Conservation (phyloP, 1,140 invertebrate genomes). For the Muscidifurax raptorellus region DNA sequence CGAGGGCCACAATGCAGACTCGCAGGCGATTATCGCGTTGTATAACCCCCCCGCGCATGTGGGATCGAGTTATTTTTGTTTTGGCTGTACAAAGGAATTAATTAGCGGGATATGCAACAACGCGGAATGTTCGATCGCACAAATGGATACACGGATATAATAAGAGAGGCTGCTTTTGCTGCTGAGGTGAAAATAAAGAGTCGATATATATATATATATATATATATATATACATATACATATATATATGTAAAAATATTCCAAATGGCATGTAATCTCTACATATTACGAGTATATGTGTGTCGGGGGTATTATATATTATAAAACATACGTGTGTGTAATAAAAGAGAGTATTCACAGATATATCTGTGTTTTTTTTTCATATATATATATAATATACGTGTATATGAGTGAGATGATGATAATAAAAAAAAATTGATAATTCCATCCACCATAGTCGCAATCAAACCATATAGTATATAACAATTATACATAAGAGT, state of each 20-base stretch:
- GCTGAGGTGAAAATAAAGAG: neutral
- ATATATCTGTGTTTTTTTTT: neutral
- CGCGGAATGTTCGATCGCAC: neutral
- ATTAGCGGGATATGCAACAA: neutral
- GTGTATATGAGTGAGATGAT: slow-evolving; percentile 20
- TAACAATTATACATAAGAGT: slow-evolving; percentile 7
- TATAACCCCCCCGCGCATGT: neutral
- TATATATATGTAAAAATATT: neutral
- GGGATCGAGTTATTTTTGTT: neutral
- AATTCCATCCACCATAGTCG: slow-evolving; percentile 3
- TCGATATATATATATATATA: neutral
- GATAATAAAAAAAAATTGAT: neutral
- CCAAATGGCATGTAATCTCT: neutral
- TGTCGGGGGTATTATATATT: neutral
- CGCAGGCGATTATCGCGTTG: neutral
- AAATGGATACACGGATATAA: neutral
- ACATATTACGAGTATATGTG: neutral
- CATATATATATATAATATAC: slow-evolving; percentile 2
- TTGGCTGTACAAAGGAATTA: neutral
- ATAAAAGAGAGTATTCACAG: neutral
- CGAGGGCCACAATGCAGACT: neutral
- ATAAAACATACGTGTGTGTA: neutral
- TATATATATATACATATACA: neutral
- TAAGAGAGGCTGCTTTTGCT: neutral
- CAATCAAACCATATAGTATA: slow-evolving; percentile 35